Percentiles rank a stretch among this genome's conserved stretches.
These are phyloP conservation scores for Netta rufina DNA, from an alignment of 2,797 vertebrate genomes.

Conservation along the genomic window DNA sequence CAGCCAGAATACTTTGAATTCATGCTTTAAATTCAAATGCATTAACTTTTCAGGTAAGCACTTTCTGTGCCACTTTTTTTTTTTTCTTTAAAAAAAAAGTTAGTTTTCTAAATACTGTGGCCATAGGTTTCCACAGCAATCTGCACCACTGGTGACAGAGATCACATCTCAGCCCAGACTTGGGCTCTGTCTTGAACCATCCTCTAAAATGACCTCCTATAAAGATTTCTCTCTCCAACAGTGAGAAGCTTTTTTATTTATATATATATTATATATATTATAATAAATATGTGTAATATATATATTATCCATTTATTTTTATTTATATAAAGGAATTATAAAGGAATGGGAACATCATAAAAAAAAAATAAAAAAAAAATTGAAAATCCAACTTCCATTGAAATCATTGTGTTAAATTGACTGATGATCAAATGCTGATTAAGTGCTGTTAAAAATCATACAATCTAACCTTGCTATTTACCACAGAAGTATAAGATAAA, in stretches of 20 bases:
- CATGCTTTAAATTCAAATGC: background rate
- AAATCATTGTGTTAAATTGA: no score
- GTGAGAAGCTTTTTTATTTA: background rate
- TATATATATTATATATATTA: no score
- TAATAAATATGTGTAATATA: no score
- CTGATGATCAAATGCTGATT: no score
- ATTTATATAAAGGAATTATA: background rate
- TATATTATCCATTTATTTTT: background rate
- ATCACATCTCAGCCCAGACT: background rate
- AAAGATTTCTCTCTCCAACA: background rate
- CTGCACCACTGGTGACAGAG: background rate
- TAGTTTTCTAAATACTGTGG: background rate
- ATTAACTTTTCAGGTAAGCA: background rate
- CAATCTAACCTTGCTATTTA: no score
- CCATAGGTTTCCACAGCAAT: accelerated
- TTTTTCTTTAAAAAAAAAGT: background rate
- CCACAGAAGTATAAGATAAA: no score
- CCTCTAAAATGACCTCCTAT: background rate
- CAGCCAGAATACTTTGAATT: background rate
- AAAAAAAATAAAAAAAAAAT: no score
- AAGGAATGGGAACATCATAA: no score
- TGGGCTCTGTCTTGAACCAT: background rate
- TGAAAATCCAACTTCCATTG: no score
- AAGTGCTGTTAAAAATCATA: no score
- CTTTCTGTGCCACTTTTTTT: background rate